These are phyloP conservation scores for Cephalopachus bancanus DNA, from an alignment of 2,797 vertebrate species.

Conservation along the genomic window DNA sequence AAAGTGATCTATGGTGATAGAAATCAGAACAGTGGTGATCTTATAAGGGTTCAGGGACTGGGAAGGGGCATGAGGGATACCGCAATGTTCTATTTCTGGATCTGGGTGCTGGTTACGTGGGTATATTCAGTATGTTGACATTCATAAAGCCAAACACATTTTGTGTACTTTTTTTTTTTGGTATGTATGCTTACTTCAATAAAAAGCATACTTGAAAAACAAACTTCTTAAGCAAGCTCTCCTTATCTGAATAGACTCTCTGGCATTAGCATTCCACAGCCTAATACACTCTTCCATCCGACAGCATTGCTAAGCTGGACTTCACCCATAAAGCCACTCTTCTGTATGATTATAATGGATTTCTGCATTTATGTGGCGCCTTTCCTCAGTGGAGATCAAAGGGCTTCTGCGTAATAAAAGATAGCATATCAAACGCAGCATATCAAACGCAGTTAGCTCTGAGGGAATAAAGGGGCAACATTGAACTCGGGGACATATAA, in stretches of 20 bases:
- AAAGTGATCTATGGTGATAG: not conserved
- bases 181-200: not conserved
- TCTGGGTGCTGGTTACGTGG: not conserved
- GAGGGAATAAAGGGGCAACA: constrained; percentile 56
- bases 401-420: constrained; percentile 77
- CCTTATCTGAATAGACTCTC: not conserved
- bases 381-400: constrained; percentile 81
- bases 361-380: constrained; percentile 78
- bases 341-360: constrained; percentile 63
- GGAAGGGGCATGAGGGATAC: not conserved
- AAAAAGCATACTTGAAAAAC: not conserved
- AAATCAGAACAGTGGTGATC: not conserved
- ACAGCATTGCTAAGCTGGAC: not conserved
- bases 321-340: constrained; percentile 72
- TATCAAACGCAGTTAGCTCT: constrained; percentile 66
- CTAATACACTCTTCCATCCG: not conserved
- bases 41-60: not conserved
- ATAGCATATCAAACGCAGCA: constrained; percentile 73
- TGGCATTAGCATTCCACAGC: constrained; percentile 16
- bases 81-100: not conserved
- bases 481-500: constrained; percentile 73
- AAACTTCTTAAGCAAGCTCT: not conserved
- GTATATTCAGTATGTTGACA: not conserved
- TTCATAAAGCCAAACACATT: not conserved
- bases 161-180: not conserved